Conservation (phyloP, 2,113 vertebrate species). For the Melanotaenia duboulayi region DNA sequence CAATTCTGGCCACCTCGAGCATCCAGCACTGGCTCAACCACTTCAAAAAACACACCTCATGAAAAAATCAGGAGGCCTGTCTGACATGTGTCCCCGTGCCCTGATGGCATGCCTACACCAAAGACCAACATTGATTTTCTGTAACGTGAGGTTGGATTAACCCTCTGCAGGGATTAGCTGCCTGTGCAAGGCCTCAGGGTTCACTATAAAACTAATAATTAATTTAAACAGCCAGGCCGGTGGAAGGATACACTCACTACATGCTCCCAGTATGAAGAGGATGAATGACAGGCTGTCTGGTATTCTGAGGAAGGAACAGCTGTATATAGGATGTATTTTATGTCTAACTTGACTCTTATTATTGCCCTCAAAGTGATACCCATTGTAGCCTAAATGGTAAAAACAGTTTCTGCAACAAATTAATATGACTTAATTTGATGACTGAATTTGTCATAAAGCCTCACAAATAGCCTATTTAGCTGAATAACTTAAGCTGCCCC, state of each 20-base stretch:
- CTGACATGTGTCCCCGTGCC: slow-evolving; percentile 87
- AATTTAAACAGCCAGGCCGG: slow-evolving; percentile 85
- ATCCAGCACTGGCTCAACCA: slow-evolving; percentile 76
- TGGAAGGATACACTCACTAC: slow-evolving; percentile 81
- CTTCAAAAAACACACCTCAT: slow-evolving; percentile 85
- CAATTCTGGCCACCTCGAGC: slow-evolving; percentile 82
- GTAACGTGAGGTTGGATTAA: slow-evolving; percentile 86
- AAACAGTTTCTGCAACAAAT: not conserved
- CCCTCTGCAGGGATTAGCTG: slow-evolving; percentile 87
- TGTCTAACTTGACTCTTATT: slow-evolving; percentile 35
- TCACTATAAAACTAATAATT: slow-evolving; percentile 89
- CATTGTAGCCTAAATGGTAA: not conserved
- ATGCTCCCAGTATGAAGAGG: slow-evolving; percentile 64
- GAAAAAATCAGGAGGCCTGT: slow-evolving; percentile 83
- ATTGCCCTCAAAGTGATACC: slow-evolving; percentile 5
- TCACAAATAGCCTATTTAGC: slow-evolving; percentile 16
- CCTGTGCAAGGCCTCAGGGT: slow-evolving; percentile 85
- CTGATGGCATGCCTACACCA: slow-evolving; percentile 82
- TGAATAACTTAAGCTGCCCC: slow-evolving; percentile 2
- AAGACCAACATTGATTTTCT: slow-evolving; percentile 90
- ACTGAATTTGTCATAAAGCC: not conserved
- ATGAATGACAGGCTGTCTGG: slow-evolving; percentile 75
- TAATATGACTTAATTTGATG: slow-evolving; percentile 7
- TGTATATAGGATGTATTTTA: slow-evolving; percentile 29
- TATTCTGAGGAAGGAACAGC: slow-evolving; percentile 40